These are phyloP conservation scores for Druon quercuslanigerum DNA, from an alignment of 1,140 invertebrate genomes.

Conservation along the genomic window DNA sequence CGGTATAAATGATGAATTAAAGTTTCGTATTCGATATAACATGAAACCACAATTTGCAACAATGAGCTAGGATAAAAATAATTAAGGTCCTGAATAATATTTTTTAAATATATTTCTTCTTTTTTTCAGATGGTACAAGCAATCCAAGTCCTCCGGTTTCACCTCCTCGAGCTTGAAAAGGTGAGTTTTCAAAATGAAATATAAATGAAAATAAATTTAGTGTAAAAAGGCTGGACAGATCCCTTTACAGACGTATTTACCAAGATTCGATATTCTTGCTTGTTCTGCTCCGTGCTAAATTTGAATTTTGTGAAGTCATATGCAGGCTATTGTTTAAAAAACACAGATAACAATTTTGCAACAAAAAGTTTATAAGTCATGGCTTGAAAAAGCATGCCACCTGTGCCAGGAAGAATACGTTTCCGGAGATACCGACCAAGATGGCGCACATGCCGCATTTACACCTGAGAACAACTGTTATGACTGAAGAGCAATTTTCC, in stretches of 20 bases:
- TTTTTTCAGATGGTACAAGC: constrained; percentile 99
- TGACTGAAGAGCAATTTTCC: constrained; percentile 68
- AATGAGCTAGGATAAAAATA: too few species aligned
- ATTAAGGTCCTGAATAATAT: too few species aligned
- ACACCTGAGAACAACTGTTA: constrained; percentile 69
- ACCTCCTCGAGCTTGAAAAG: constrained; percentile 99
- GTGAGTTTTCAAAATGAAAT: constrained; percentile 80
- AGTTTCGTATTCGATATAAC: too few species aligned
- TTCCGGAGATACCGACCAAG: constrained; percentile 2
- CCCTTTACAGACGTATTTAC: not conserved
- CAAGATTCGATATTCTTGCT: not conserved
- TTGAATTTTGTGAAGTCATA: too few species aligned
- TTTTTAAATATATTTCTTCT: constrained; percentile 56
- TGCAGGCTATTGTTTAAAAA: not conserved
- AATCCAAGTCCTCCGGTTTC: constrained; percentile 99
- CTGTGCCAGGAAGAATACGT: constrained; percentile 1
- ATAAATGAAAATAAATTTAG: constrained; percentile 38
- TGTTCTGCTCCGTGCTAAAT: not conserved
- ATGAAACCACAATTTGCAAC: too few species aligned
- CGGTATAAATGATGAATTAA: not conserved
- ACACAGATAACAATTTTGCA: constrained; percentile 36
- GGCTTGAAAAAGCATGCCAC: not conserved
- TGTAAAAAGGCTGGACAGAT: constrained; percentile 18
- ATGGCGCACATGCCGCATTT: constrained; percentile 45
- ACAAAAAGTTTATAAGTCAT: not conserved